Evolutionary conservation across 2,113 vertebrate species (phyloP), one percentile per base, ranked within the genome.

Genomic region (Xiphophorus maculatus): DNA sequence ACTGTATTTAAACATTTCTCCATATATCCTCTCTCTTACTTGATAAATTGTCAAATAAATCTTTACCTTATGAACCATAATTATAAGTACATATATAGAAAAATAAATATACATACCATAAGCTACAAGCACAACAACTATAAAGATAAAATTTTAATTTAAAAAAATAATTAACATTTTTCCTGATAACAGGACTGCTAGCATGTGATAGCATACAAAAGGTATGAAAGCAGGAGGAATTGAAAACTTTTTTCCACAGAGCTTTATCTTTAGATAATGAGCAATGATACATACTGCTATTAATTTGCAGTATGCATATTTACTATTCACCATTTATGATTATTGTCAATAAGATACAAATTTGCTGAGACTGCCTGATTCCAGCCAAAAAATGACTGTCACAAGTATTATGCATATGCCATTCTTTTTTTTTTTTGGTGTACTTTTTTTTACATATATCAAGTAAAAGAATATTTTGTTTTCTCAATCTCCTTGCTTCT

Each of bases 401-500:
- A 77, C 35, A 85, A 84, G 73, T 5, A 48, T 19, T 14, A 42
- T 42, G 13, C 9, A 3, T 40, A 42, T 42, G 12, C 13, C 7
- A 33, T 33, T 33, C 32, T 33, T 35, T 13, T 14, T 42, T 42
- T 42, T 1, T 42, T 42, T 14, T 14, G 4, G 3, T 37, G 8
- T 37, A 37, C 14, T 42, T 42, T 48, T 42, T 48, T 90, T 84
- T 84, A 54, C 88, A 90, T 86, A 69, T 89, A 86, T 82, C 67
- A 22, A 85, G 80, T 88, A 29, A 93, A 92, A 86, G 71, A 69
- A 13, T 74, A 73, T 68, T 85, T 73, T 81, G 27, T 91, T 79
- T 60, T 63, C 48, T 74, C 64, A 25, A 29, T 62, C 65, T 84
- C 62, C 19, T 61, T 44, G 42, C 12, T 54, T 66, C 6, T 66